Evolutionary conservation across 2,113 vertebrate species (phyloP), one percentile per base, ranked within the genome.

Genomic region (Tenrec ecaudatus): DNA sequence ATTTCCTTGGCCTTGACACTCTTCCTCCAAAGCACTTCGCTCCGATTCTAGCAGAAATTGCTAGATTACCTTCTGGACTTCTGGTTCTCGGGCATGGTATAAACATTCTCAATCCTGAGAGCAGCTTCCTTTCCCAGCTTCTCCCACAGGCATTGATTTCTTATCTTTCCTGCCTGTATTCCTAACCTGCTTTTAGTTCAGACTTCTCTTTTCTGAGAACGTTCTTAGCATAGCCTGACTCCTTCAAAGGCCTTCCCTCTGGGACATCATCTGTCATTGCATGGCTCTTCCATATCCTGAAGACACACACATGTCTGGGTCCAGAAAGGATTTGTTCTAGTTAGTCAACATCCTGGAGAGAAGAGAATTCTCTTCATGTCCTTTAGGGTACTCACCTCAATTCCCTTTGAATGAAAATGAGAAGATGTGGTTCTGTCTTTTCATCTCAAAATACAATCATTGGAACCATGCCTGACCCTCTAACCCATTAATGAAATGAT

Each of bases 401-500:
- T 79, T 86, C 80, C 38, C 53, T 92, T 83, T 36, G 90, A 92
- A 84, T 88, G 31, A 90, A 94, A 94, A 92, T 86, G 71, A 86
- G 31, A 73, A 76, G 6, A 17, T 68, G 47, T 53, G 20, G 20
- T 4, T 69, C 43, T 31, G 11, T 68, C 12, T 68, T 69, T 93
- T 36, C 27, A 76, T 86, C 22, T 77, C 90, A 10, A 90, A 68
- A 40, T 57, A 80, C 38, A 92, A 64, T 77, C 23, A 69, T 25
- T 25, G 78, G 60, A 29, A 58, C 4, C 36, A 11, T 71, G 29
- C 19, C 27, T 47, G 64, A 73, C 79, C 89, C 38, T 92, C 77
- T 84, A 76, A 83, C 90, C 83, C 16, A 62, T 79, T 84, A 79
- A 78, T 75, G 90, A 92, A 96, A 95, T 93, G 86, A 93, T 92